These are phyloP conservation scores for Hemithea aestivaria DNA, from an alignment of 2,888 invertebrate species.

Conservation along the genomic window DNA sequence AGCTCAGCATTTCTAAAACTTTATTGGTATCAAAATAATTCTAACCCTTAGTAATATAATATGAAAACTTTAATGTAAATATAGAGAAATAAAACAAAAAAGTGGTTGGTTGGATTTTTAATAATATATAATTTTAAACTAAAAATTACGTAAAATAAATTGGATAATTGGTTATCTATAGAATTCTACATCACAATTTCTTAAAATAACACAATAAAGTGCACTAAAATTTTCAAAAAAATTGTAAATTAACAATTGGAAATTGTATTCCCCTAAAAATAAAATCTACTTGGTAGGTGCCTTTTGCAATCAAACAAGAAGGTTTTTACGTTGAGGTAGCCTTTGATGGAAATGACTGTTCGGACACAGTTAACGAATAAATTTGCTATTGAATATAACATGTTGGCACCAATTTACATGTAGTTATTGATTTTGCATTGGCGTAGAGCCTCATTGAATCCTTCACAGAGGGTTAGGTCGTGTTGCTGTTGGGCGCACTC, in stretches of 20 bases:
- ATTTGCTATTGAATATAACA: slow-evolving; percentile 28
- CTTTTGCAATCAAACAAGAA: slow-evolving; percentile 33
- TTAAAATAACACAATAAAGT: slow-evolving; percentile 39
- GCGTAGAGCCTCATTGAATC: slow-evolving; percentile 97
- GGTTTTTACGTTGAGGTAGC: slow-evolving; percentile 37
- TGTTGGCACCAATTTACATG: slow-evolving; percentile 65
- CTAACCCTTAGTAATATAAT: no score
- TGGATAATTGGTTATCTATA: slow-evolving; percentile 37
- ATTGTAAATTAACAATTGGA: slow-evolving; percentile 23
- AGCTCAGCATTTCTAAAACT: no score
- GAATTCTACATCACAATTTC: slow-evolving; percentile 47
- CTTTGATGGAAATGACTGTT: slow-evolving; percentile 32
- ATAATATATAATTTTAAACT: slow-evolving; percentile 44
- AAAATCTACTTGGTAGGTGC: slow-evolving; percentile 54
- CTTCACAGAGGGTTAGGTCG: slow-evolving; percentile 95
- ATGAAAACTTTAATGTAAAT: no score
- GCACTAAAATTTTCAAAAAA: slow-evolving; percentile 43
- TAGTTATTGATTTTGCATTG: slow-evolving; percentile 94
- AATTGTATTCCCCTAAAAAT: slow-evolving; percentile 35
- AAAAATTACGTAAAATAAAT: slow-evolving; percentile 51
- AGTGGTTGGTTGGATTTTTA: slow-evolving; percentile 31
- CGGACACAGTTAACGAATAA: slow-evolving; percentile 34
- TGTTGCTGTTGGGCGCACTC: slow-evolving; percentile 95
- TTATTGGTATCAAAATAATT: no score
- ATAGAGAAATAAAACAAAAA: no score